Base-by-base conservation (phyloP, 2,113 vertebrate genomes). In the Oncorhynchus tshawytscha region DNA sequence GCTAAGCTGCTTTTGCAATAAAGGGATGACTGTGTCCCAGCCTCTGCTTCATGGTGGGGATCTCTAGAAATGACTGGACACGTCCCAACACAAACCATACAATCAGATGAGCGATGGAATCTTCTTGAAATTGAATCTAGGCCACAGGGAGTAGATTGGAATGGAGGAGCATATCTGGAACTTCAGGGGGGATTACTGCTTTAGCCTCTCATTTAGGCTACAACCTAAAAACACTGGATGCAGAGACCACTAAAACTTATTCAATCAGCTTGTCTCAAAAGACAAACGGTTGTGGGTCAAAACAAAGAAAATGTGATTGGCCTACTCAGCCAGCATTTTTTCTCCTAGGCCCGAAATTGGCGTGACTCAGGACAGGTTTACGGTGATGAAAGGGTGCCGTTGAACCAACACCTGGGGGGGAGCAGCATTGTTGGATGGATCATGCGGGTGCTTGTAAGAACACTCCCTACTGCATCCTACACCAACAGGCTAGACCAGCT, bases 1-100 rank as follows among this genome's bases (percentile, higher is more conserved):
- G n/a, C 59, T 62, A 16, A 62, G 20, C 3, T 22, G 59, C n/a
- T 22, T 22, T 62, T 8, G 4, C n/a, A 62, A 22, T 62, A 62
- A 24, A 62, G n/a, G 9, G 54, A 62, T 8, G 59, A 22, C 59
- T 22, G n/a, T 22, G 59, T 22, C 59, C n/a, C 59, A 62, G n/a
- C 59, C 7, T 62, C 15, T 31, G 22, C 67, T 81, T 68, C 27
- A 59, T 72, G 22, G 22, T 9, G 16, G 77, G 81, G 79, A 72
- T 79, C 71, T 77, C 45, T 39, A 74, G 60, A 73, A 78, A 51
- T 48, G 75, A 81, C 75, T 79, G 73, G 78, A 84, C 85, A 80
- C 45, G 48, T 83, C 71, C 72, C 27, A 20, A 71, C 79, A 81
- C 67, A 68, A 83, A 79, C 71, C 25, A 62, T 49, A 11, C 29